Evolutionary conservation across 2,888 invertebrate genomes (phyloP), one percentile per base, ranked within the genome.

Genomic region (Oligia latruncula): DNA sequence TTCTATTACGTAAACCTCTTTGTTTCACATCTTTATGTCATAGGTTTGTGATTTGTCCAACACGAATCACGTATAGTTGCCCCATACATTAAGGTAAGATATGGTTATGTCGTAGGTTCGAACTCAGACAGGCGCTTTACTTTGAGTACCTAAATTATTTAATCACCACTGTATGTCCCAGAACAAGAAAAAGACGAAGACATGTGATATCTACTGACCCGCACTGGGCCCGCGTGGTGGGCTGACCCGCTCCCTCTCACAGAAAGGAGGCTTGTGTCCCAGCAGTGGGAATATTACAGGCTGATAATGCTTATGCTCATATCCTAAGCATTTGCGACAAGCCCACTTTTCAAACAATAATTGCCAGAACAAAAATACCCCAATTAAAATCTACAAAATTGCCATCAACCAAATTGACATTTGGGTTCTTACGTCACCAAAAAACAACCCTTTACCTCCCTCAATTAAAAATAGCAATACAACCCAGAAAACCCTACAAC

Each of bases 391-490:
- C 17, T 15, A 52, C 29, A 68, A 65, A 55, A 43, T 65, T 20
- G 6, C 65, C 23, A 29, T 35, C 29, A 65, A 66, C 58, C 23
- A 60, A 52, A 78, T 67, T 11, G 29, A 49, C 29, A 49, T 49
- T 55, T 58, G 40, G 11, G 40, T 29, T 71, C n/a, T 62, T 60
- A 68, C 43, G 23, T 79, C 13, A 73, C 46, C 49, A 70, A 60
- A 62, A 64, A 74, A 49, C 20, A 60, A 60, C 35, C 55, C 64
- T 52, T 80, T 72, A 0, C 35, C 20, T 15, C 6, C 35, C 43
- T n/a, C n/a, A 66, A 58, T 67, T 64, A 46, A 64, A 72, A 71
- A 66, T 20, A 71, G 40, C 49, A 78, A 78, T 6, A n/a, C 9
- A 46, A 60, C 40, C 35, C 13, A 70, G 35, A 60, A 65, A 62